Percentiles rank a stretch among this genome's conserved stretches.
Conservation (phyloP, 2,113 vertebrate species). For the Cathartes aura region DNA sequence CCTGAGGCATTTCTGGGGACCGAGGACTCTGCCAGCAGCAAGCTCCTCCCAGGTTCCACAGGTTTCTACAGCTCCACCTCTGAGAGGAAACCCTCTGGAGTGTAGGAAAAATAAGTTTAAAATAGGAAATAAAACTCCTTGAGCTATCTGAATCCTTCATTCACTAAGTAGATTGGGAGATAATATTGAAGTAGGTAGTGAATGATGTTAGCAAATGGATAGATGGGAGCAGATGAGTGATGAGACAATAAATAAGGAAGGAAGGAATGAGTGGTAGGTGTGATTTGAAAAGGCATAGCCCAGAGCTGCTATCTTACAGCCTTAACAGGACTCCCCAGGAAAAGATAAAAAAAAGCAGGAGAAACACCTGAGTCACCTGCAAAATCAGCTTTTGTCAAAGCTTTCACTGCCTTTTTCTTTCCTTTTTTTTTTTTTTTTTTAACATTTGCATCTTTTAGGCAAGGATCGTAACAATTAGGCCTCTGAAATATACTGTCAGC, state of each 20-base stretch:
- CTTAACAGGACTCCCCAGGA: neutral
- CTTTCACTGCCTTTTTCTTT: neutral
- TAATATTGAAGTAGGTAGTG: neutral
- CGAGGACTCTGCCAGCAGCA: neutral
- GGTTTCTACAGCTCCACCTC: neutral
- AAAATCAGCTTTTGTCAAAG: neutral
- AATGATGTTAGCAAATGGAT: neutral
- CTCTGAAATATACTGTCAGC: neutral
- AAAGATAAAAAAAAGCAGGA: neutral
- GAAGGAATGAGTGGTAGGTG: slow-evolving; percentile 27
- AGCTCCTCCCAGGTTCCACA: neutral
- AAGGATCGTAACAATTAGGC: neutral
- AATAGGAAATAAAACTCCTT: neutral
- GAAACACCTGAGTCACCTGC: neutral
- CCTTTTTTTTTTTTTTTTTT: neutral
- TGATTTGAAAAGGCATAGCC: slow-evolving; percentile 25
- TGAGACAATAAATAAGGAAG: neutral
- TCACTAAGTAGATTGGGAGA: neutral
- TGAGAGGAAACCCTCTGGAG: neutral
- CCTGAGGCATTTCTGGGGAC: neutral
- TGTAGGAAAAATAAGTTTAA: neutral
- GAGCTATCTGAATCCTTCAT: neutral
- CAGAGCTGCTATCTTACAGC: neutral
- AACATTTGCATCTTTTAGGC: neutral
- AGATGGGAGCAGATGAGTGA: neutral